Evolutionary conservation across 2,888 invertebrate genomes (phyloP), one percentile per base, ranked within the genome.

Genomic region (Pheosia tremula): DNA sequence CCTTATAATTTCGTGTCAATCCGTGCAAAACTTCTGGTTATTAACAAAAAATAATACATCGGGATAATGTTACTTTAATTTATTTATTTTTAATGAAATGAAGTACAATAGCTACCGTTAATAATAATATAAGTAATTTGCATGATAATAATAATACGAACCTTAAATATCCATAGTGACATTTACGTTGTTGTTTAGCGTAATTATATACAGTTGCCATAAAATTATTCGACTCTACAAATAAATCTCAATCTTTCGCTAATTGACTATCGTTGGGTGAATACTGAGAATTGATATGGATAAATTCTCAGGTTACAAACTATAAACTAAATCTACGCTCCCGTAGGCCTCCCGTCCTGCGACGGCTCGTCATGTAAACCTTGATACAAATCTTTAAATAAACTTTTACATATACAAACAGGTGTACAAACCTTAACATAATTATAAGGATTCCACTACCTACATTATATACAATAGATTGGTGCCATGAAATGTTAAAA

Each of bases 211-310:
- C 88, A 89, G 74, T 81, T 83, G 78, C 77, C 80, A 82, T 84
- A 82, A 84, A 83, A 77, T 82, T 78, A 83, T 83, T 80, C 83
- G 80, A 83, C 80, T 85, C 85, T 91, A 90, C 82, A 89, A 88
- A 89, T 87, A 89, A 90, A 90, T 89, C 89, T 92, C 90, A 86
- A 87, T 88, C 87, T 87, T 78, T 89, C 83, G 80, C 91, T 93
- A 93, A 93, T 91, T 93, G 93, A 93, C 93, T 93, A 93, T 93
- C 93, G 93, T 93, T 93, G 93, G 93, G 93, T 93, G 91, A 89
- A 89, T 84, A 87, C 89, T 88, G 92, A 88, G 90, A 88, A 86
- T 71, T 45, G 68, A 71, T 63, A 64, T 72, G 68, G 78, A 74
- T 69, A 60, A 67, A 79, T 81, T 85, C 91, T 82, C 91, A 89